A percentile compares a stretch with the other conserved stretches of the same genome.
phyloP scores from a whole-genome alignment of 2,113 vertebrate genomes.

The Perognathus longimembris region DNA sequence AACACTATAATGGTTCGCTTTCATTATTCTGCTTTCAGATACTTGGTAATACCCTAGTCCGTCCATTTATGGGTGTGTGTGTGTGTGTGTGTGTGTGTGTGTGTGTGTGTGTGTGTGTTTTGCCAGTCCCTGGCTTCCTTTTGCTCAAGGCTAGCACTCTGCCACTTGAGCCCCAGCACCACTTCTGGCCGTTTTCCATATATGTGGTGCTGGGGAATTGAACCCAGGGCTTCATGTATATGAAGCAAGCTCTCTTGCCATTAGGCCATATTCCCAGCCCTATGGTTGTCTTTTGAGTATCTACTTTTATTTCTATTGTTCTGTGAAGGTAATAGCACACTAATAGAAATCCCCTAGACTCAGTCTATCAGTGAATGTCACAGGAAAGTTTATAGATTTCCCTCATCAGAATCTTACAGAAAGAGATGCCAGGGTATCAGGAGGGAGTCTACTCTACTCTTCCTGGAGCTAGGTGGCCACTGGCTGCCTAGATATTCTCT shows the following conservation, averaged over 20 bases:
- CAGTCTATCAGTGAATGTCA: not conserved
- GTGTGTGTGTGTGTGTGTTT: too few species aligned
- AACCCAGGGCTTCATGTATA: too few species aligned
- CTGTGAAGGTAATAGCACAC: not conserved
- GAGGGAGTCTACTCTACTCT: not conserved
- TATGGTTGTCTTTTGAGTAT: not conserved
- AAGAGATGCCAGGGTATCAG: not conserved
- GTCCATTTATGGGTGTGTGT: not conserved
- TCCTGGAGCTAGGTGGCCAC: fast-evolving
- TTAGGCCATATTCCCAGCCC: too few species aligned
- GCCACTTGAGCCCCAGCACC: too few species aligned
- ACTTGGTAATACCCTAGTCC: not conserved
- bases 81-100: too few species aligned
- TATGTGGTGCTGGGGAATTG: too few species aligned
- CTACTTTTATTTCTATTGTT: not conserved
- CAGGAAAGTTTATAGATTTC: not conserved
- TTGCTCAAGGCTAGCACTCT: too few species aligned
- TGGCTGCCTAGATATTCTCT: not conserved
- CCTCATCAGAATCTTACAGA: not conserved
- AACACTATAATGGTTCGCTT: not conserved
- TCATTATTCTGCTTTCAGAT: not conserved
- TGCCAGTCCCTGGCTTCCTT: too few species aligned
- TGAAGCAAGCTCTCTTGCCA: too few species aligned
- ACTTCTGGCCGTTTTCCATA: too few species aligned
- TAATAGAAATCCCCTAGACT: not conserved